Percentiles rank a stretch among this genome's conserved stretches.
These are phyloP conservation scores for Nerophis lumbriciformis DNA, from an alignment of 2,113 vertebrate species.

Conservation along the genomic window DNA sequence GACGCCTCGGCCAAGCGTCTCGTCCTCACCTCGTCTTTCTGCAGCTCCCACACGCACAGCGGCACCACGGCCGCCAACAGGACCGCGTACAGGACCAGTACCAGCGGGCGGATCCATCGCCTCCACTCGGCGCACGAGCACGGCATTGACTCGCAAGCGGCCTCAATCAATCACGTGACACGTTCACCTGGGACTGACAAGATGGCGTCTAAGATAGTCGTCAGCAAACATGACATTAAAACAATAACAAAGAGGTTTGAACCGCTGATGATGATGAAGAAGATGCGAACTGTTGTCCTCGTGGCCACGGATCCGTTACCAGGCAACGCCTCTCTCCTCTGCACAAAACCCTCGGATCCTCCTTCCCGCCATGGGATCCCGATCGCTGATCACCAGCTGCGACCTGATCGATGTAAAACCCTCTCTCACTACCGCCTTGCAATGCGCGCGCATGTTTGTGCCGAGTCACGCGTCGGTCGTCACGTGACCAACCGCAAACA, in stretches of 20 bases:
- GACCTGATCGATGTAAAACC: neutral
- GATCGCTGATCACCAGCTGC: neutral
- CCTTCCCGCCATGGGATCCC: neutral
- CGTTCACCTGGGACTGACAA: no score
- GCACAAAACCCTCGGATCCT: conserved; percentile 2
- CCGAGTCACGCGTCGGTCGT: conserved; percentile 26
- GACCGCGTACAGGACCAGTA: conserved; percentile 50
- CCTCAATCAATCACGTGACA: conserved; percentile 20
- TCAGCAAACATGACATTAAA: neutral
- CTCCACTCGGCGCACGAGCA: conserved; percentile 53
- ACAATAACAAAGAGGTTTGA: neutral
- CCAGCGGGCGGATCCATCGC: conserved; percentile 60
- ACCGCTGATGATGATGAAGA: neutral
- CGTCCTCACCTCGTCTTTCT: conserved; percentile 47
- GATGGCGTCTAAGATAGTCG: no score
- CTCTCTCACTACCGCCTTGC: neutral
- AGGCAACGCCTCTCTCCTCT: conserved; percentile 50
- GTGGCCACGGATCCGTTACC: conserved; percentile 35
- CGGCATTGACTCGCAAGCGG: conserved; percentile 34
- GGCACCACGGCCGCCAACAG: conserved; percentile 51
- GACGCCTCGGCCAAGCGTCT: neutral
- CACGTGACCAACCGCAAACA: conserved; percentile 16
- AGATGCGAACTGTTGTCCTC: conserved; percentile 22
- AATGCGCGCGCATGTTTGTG: conserved; percentile 19
- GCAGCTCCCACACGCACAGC: conserved; percentile 61